These are phyloP conservation scores for Pocillopora damicornis DNA, from an alignment of 64 coral and sea anemone genomes.

Conservation along the genomic window DNA sequence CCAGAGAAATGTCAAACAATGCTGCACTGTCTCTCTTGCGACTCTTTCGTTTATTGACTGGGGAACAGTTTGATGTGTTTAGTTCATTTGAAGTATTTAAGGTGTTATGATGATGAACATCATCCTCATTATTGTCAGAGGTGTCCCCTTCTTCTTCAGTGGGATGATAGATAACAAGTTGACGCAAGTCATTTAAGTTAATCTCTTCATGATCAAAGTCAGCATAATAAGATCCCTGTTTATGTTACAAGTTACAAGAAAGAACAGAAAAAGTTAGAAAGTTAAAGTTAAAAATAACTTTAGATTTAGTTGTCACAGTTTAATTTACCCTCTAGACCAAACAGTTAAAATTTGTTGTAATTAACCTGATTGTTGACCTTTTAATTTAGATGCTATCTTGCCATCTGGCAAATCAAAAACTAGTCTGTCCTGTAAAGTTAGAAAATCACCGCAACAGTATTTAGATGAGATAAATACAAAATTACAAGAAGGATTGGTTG, in stretches of 20 bases:
- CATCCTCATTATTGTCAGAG: slow-evolving; percentile 39
- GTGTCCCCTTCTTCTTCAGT: slow-evolving; percentile 72
- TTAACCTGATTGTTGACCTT: too few species aligned
- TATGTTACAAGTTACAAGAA: slow-evolving; percentile 17
- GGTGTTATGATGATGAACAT: neutral
- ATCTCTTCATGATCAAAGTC: slow-evolving; percentile 66
- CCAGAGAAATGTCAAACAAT: slow-evolving; percentile 85
- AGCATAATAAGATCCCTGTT: slow-evolving; percentile 27
- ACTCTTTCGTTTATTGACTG: slow-evolving; percentile 56
- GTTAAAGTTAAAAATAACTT: neutral
- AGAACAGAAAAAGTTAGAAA: neutral
- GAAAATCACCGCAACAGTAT: too few species aligned
- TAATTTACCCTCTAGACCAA: too few species aligned
- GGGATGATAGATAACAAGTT: slow-evolving; percentile 88
- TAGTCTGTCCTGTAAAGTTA: too few species aligned
- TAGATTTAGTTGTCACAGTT: too few species aligned
- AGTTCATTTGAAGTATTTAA: slow-evolving; percentile 22
- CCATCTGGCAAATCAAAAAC: too few species aligned
- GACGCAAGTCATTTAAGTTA: slow-evolving; percentile 69
- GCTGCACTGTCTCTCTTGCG: slow-evolving; percentile 95
- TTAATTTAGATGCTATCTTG: too few species aligned
- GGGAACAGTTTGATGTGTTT: slow-evolving; percentile 39
- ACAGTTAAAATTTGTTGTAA: too few species aligned
- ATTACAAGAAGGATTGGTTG: too few species aligned
- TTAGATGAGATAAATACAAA: too few species aligned